Percentiles rank a stretch among this genome's conserved stretches.
These are phyloP conservation scores for Oryctes rhinoceros DNA, from an alignment of 1,140 invertebrate species.

Conservation along the genomic window DNA sequence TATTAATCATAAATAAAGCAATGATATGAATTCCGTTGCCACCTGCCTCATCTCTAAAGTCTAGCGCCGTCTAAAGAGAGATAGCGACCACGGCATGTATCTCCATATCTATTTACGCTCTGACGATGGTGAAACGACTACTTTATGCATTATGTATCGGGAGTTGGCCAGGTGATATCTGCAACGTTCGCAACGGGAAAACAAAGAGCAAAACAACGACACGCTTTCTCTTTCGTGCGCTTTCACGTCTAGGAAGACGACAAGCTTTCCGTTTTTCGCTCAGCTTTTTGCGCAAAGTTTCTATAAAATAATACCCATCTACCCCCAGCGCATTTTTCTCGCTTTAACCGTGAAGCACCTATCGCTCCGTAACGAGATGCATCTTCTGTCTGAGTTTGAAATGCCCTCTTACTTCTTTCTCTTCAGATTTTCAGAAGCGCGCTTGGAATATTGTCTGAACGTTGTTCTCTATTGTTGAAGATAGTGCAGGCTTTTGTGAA, in stretches of 20 bases:
- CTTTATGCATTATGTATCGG: slow-evolving; percentile 8
- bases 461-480: neutral
- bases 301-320: neutral
- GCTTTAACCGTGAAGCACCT: neutral
- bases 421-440: neutral
- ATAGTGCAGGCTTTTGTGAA: neutral
- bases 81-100: neutral
- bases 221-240: neutral
- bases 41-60: neutral
- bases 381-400: neutral
- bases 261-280: neutral
- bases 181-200: neutral
- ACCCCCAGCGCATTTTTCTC: neutral
- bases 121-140: neutral
- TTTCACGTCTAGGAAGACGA: neutral
- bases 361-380: neutral
- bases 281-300: neutral
- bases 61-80: neutral
- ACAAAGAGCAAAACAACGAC: slow-evolving; percentile 2
- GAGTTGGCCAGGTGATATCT: neutral
- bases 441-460: neutral
- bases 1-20: slow-evolving; percentile 27
- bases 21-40: neutral
- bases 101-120: neutral
- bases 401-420: neutral